phyloP scores from a whole-genome alignment of 2,797 vertebrate genomes.

The Chlorospingus flavigularis region DNA sequence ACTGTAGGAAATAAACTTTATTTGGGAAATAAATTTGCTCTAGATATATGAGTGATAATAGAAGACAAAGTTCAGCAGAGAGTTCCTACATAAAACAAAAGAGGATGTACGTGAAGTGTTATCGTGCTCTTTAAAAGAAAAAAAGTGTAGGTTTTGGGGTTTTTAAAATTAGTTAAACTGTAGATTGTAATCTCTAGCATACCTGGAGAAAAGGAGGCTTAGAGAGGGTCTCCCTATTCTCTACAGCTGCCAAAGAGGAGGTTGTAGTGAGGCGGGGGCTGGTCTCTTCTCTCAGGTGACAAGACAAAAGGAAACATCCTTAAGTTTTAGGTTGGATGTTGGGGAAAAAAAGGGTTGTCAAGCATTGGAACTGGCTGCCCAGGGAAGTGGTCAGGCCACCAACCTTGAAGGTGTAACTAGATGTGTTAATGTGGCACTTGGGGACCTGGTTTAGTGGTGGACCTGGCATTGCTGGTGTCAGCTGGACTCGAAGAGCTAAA shows the following conservation, averaged over 20 bases:
- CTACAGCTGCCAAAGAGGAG: neutral
- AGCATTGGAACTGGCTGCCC: neutral
- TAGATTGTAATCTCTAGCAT: neutral
- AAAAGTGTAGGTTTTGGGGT: neutral
- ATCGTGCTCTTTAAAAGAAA: neutral
- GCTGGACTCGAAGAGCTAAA: accelerated
- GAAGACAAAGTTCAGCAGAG: neutral
- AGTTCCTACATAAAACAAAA: neutral
- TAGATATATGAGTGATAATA: neutral
- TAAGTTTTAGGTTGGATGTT: neutral
- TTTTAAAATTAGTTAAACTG: neutral
- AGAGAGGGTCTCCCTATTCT: neutral
- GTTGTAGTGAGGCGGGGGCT: accelerated
- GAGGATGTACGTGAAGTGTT: neutral
- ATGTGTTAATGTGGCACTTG: neutral
- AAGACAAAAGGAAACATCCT: neutral
- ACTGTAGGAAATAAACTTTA: conserved; percentile 1
- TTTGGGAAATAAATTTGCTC: neutral
- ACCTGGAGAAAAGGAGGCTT: neutral
- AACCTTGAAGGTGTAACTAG: neutral
- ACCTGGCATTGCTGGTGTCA: neutral
- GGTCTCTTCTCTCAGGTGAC: neutral
- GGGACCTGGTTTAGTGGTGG: neutral
- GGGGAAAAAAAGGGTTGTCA: neutral
- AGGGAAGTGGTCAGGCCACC: neutral